Base-by-base conservation (phyloP, 2,888 invertebrate species). In the Stratiomys singularior region DNA sequence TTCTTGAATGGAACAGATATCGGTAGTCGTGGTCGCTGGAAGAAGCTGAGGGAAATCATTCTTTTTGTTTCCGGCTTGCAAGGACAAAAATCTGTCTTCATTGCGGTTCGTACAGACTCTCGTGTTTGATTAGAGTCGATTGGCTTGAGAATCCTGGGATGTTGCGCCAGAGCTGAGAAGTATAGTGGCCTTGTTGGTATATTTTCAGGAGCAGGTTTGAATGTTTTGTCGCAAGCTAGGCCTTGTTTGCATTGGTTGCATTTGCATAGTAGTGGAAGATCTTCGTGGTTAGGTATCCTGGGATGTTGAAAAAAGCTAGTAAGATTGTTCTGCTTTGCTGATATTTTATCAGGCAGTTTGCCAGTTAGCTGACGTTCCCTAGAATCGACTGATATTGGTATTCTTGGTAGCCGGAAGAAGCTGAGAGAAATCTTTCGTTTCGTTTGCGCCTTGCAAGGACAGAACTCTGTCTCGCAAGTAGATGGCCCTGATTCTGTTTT, bases 301-400 rank as follows among this genome's bases (percentile, higher is more conserved):
- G 67, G 67, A 67, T 67, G 67, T 46, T 67, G 67, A 1, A 67
- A 67, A 1, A 67, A 1, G n/a, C 25, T 46, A 9, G 23, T 21
- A 1, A 46, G 2, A 23, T 46, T 25, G 4, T 23, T 0, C 7
- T 4, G 11, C 46, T 23, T 67, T 46, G 46, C 46, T 2, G 11
- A 1, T 13, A 30, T 18, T 9, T 23, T 30, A n/a, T 64, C 13
- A 15, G 64, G 30, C 15, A 15, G 13, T 7, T 25, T 4, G 21
- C 23, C 25, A 1, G 13, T 4, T 3, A 25, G 4, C 13, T 23
- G 58, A n/a, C 58, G 21, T 25, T 60, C 58, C 23, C 1, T 60
- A 4, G 21, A 21, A 13, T 60, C 25, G 28, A 64, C 28, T 11
- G 64, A n/a, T 7, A 9, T 11, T n/a, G 27, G 64, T 15, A 64